These are phyloP conservation scores for Macrophya alboannulata DNA, from an alignment of 2,888 invertebrate genomes.

Conservation along the genomic window DNA sequence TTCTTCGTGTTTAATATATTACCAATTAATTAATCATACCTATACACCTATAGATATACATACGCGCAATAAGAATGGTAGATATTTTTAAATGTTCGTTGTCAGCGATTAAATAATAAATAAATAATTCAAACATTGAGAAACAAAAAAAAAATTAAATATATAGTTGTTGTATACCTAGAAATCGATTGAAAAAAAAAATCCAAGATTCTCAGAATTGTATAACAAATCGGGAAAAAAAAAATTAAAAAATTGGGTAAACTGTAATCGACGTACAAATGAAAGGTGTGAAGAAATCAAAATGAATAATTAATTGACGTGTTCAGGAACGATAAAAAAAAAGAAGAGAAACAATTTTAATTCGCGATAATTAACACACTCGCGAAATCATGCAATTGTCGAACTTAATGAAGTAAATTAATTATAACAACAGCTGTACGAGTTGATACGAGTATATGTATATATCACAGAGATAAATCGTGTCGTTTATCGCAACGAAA, in stretches of 20 bases:
- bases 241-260: not conserved
- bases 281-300: not conserved
- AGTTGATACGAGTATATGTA: not conserved
- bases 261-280: not conserved
- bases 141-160: too few relatives aligned
- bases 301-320: not conserved
- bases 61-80: too few relatives aligned
- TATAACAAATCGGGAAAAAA: not conserved
- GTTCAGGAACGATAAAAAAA: too few relatives aligned
- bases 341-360: too few relatives aligned
- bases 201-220: too few relatives aligned
- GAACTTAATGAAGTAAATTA: not conserved
- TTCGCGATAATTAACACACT: not conserved
- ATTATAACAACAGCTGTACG: not conserved
- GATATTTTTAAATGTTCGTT: too few relatives aligned
- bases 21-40: too few relatives aligned
- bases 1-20: not conserved
- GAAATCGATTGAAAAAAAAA: too few relatives aligned
- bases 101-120: too few relatives aligned
- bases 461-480: not conserved
- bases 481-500: not conserved
- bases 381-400: not conserved
- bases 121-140: too few relatives aligned
- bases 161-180: too few relatives aligned
- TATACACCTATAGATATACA: too few relatives aligned